These are phyloP conservation scores for Lophura nycthemera DNA, from an alignment of 2,113 vertebrate species.

Conservation along the genomic window DNA sequence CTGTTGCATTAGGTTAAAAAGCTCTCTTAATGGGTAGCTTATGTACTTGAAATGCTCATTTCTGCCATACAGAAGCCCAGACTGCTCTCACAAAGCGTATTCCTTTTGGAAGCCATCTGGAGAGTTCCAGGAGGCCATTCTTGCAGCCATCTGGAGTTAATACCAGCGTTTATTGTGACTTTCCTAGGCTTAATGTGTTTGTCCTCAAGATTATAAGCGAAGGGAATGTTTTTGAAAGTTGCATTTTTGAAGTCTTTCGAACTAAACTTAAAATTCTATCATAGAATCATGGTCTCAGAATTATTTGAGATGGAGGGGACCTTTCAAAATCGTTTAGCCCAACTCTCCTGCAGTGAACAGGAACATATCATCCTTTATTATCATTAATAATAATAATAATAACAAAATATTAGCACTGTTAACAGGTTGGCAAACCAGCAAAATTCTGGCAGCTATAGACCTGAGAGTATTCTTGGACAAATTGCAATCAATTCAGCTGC, in stretches of 20 bases:
- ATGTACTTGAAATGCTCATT: constrained; percentile 74
- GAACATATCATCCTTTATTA: background rate
- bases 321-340: too few relatives aligned
- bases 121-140: background rate
- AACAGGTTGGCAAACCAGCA: background rate
- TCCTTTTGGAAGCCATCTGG: constrained; percentile 4
- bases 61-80: constrained; percentile 73
- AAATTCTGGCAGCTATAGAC: background rate
- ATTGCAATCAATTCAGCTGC: background rate
- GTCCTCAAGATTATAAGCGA: background rate
- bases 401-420: background rate
- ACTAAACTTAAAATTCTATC: background rate
- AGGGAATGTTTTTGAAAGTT: background rate
- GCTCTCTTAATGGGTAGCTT: constrained; percentile 63
- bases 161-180: background rate
- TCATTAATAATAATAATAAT: background rate
- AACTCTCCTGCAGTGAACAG: too few relatives aligned
- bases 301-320: too few relatives aligned
- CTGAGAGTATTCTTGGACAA: background rate
- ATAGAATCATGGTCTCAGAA: too few relatives aligned
- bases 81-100: constrained; percentile 8
- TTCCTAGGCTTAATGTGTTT: background rate
- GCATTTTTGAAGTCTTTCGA: background rate
- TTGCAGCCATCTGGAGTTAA: background rate
- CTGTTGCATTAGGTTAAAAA: constrained; percentile 55